A percentile compares a stretch with the other conserved stretches of the same genome.
Conservation (phyloP, 2,888 invertebrate species). For the Tachina lurida region DNA sequence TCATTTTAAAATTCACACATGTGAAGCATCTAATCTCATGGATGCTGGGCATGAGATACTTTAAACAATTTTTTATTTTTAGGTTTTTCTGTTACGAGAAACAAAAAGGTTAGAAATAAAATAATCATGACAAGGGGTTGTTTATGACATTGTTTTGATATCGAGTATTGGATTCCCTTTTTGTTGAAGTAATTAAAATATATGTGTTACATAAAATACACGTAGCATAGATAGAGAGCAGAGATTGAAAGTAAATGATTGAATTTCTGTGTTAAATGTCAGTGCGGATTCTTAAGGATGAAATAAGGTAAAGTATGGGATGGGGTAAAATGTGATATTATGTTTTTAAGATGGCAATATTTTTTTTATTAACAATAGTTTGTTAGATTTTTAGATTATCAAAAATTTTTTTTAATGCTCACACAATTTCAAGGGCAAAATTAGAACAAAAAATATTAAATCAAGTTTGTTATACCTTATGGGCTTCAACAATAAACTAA, state of each 20-base stretch:
- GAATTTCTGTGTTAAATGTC: conserved; percentile 71
- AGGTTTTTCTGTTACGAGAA: conserved; percentile 6
- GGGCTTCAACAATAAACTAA: neutral
- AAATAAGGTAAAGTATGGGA: conserved; percentile 1
- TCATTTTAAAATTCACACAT: conserved; percentile 55
- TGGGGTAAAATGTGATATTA: neutral
- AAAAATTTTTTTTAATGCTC: neutral
- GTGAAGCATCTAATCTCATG: conserved; percentile 29
- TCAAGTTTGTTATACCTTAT: neutral
- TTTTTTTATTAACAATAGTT: neutral
- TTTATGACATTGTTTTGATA: conserved; percentile 57
- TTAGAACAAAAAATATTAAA: neutral
- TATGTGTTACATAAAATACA: conserved; percentile 21
- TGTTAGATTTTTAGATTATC: conserved; percentile 31
- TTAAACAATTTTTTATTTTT: conserved; percentile 4
- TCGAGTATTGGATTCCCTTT: conserved; percentile 38
- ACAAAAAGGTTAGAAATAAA: conserved; percentile 5
- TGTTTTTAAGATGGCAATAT: neutral
- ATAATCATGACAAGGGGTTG: conserved; percentile 64
- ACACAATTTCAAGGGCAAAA: neutral
- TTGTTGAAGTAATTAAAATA: conserved; percentile 61
- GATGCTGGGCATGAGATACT: conserved; percentile 41
- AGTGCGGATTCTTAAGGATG: conserved; percentile 22
- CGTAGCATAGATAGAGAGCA: neutral
- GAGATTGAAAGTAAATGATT: conserved; percentile 63